Conservation (phyloP, 2,888 invertebrate genomes). For the Eilema sororculum region DNA sequence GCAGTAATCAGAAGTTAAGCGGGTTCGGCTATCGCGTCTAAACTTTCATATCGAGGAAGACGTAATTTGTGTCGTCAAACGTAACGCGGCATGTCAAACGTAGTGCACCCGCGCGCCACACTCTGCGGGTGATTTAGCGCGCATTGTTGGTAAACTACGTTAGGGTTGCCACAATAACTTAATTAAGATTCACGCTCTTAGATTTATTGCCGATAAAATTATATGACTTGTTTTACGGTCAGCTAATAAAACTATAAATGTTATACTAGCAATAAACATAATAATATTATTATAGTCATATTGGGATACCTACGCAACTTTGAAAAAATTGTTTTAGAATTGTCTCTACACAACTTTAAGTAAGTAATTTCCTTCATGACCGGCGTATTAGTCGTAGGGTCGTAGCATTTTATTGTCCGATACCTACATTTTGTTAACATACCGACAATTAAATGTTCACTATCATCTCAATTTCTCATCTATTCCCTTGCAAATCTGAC, state of each 20-base stretch:
- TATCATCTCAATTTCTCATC: no score
- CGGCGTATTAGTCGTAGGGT: background rate
- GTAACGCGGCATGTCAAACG: constrained; percentile 63
- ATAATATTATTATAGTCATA: background rate
- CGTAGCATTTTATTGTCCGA: no score
- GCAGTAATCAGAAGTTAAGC: constrained; percentile 35
- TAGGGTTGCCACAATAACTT: constrained; percentile 66
- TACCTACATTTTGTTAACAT: no score
- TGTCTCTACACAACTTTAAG: no score
- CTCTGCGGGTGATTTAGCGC: constrained; percentile 82
- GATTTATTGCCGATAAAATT: constrained; percentile 18
- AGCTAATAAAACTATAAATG: background rate
- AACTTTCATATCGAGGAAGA: constrained; percentile 47
- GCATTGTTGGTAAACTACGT: constrained; percentile 65
- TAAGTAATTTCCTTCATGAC: background rate
- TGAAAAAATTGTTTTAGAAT: background rate
- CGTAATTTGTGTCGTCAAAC: constrained; percentile 56
- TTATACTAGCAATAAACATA: background rate
- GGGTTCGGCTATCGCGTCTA: constrained; percentile 27
- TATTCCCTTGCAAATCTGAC: no score
- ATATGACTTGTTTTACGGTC: background rate
- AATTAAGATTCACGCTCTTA: constrained; percentile 30
- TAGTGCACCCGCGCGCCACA: constrained; percentile 54
- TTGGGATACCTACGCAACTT: background rate
- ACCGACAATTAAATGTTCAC: no score